These are phyloP conservation scores for Cryptoblepharus egeriae DNA, from an alignment of 2,797 vertebrate genomes.

Conservation along the genomic window DNA sequence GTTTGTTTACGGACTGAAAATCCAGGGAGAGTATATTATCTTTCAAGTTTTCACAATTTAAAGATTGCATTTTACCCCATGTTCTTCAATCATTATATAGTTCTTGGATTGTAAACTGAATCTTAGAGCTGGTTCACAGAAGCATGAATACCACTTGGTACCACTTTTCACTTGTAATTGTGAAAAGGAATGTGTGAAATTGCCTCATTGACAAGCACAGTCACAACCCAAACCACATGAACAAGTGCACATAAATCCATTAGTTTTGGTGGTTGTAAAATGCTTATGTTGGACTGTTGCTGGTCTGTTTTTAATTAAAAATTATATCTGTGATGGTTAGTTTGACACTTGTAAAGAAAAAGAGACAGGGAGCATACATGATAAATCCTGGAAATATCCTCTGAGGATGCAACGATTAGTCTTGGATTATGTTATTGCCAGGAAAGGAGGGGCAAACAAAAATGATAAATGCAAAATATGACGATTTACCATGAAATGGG, in stretches of 20 bases:
- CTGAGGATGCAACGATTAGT: neutral
- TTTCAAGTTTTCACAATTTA: slow-evolving; percentile 1
- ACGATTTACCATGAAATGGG: no score
- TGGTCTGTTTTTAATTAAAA: neutral
- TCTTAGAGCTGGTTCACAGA: neutral
- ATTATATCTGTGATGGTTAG: neutral
- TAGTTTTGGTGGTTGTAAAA: neutral
- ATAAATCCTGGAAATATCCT: neutral
- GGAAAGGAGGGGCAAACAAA: no score
- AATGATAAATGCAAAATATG: no score
- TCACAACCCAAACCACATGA: neutral
- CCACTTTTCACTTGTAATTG: neutral
- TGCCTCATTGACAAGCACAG: neutral
- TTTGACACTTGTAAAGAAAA: neutral
- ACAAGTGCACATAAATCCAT: neutral
- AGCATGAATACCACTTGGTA: neutral
- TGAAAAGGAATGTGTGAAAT: neutral
- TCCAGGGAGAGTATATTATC: neutral
- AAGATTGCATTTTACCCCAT: neutral
- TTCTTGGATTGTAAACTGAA: neutral
- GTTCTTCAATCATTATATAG: neutral
- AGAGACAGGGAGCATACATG: no score
- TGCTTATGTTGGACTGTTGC: neutral
- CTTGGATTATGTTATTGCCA: neutral
- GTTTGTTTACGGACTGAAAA: slow-evolving; percentile 25